phyloP scores from a whole-genome alignment of 1,140 invertebrate genomes.

The Semibalanus balanoides region DNA sequence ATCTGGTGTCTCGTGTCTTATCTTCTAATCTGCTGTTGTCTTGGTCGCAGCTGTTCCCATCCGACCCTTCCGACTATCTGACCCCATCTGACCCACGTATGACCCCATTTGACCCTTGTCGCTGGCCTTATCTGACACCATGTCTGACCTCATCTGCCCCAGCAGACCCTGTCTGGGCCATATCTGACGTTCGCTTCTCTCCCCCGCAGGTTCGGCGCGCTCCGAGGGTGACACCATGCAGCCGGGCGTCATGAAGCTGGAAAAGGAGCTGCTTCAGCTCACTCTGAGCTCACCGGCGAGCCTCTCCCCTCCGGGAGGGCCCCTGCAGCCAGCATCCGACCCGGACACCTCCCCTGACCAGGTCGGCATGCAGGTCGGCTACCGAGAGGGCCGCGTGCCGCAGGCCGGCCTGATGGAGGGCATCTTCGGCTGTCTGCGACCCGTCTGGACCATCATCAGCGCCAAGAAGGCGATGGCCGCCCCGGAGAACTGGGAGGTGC shows the following conservation, averaged over 20 bases:
- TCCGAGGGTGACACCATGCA: background rate
- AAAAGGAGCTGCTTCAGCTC: conserved; percentile 28
- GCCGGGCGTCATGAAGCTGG: background rate
- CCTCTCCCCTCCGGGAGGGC: conserved; percentile 18
- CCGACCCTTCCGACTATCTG: too few relatives aligned
- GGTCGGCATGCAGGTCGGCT: conserved; percentile 22
- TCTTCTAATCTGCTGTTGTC: too few relatives aligned
- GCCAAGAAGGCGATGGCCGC: background rate
- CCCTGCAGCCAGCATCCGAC: background rate
- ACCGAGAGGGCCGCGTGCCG: conserved; percentile 19
- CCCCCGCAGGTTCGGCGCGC: background rate
- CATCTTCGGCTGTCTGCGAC: conserved; percentile 67
- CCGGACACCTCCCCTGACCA: conserved; percentile 26
- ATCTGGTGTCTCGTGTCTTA: too few relatives aligned
- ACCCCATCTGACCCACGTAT: too few relatives aligned
- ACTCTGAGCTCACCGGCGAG: conserved; percentile 36
- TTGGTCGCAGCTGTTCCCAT: too few relatives aligned
- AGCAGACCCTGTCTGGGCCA: too few relatives aligned
- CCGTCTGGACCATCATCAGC: conserved; percentile 67
- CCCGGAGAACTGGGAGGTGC: conserved; percentile 62
- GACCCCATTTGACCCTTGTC: too few relatives aligned
- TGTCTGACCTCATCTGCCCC: too few relatives aligned
- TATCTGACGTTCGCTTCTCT: background rate
- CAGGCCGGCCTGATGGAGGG: conserved; percentile 38
- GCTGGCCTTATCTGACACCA: too few relatives aligned